Base-by-base conservation (phyloP, 2,113 vertebrate species). In the Mesitornis unicolor region DNA sequence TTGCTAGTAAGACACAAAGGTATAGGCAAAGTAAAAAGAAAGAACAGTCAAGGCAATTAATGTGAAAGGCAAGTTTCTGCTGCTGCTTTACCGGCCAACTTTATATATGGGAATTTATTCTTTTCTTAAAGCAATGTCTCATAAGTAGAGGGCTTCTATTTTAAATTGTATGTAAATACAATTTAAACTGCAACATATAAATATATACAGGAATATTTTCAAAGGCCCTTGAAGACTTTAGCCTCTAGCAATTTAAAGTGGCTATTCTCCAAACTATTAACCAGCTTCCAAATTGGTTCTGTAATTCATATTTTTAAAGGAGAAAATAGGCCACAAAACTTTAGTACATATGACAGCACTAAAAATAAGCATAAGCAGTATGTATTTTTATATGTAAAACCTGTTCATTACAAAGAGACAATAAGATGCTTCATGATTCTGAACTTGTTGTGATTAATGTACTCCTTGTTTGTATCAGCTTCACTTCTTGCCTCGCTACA, bases 391-490 rank as follows among this genome's bases (percentile, higher is more conserved):
- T 26, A 33, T 68, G 21, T 84, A 84, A 84, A 87, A 64, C 7
- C 36, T 76, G 57, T 71, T 89, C 11, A 51, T 93, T 94, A 47
- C 4, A 56, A 12, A 68, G 20, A n/a, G 40, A 63, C 56, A 86
- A 56, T 48, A 87, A 43, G 16, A 35, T 76, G 29, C 31, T 86
- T 65, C 50, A 61, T 64, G 42, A 87, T 77, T 92, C 54, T 81
- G 53, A 90, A 88, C 36, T 68, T 80, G 22, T 33, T 68, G 38
- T 91, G 84, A 94, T 94, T 91, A 91, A 95, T 90, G 45, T 24
- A 86, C 85, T 95, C 89, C 88, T 73, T 90, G 60, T 79, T 84
- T 80, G 50, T 42, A 61, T 86, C 68, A 81, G 51, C 63, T 89
- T 90, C 64, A 60, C 86, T 95, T 87, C 81, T 68, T 73, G 91